A percentile compares a stretch with the other conserved stretches of the same genome.
Conservation (phyloP, 2,113 vertebrate species). For the Seriola dumerili region DNA sequence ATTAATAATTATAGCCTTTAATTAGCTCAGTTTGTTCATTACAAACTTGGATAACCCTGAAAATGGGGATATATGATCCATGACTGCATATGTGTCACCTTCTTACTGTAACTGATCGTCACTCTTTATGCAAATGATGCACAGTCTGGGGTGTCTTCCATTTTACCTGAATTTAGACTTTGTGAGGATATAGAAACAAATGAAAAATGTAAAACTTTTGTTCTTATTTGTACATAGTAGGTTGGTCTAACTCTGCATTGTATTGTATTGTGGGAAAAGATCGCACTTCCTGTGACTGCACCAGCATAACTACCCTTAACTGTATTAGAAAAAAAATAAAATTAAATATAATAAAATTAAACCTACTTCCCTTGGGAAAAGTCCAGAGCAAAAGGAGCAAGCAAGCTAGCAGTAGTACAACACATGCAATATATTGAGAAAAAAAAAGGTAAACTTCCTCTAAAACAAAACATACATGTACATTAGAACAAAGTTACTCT, state of each 20-base stretch:
- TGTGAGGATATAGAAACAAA: not conserved
- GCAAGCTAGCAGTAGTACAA: no score
- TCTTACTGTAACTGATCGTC: not conserved
- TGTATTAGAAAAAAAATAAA: no score
- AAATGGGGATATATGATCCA: conserved; percentile 46
- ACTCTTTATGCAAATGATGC: not conserved
- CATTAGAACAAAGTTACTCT: no score
- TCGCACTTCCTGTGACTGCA: not conserved
- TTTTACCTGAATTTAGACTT: not conserved
- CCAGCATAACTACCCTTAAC: not conserved
- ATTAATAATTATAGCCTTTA: conserved; percentile 45
- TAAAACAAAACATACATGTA: no score
- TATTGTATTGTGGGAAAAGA: not conserved
- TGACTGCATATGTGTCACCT: conserved; percentile 5
- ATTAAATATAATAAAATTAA: no score
- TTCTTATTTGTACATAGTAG: not conserved
- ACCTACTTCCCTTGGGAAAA: no score
- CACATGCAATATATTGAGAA: no score
- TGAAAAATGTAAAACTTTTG: not conserved
- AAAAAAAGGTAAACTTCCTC: no score
- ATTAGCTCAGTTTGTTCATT: conserved; percentile 68
- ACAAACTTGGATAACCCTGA: conserved; percentile 43
- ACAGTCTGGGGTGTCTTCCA: not conserved
- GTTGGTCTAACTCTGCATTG: not conserved
- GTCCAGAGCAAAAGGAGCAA: no score